phyloP scores from a whole-genome alignment of 2,797 vertebrate species.

The Tokudaia muenninki region DNA sequence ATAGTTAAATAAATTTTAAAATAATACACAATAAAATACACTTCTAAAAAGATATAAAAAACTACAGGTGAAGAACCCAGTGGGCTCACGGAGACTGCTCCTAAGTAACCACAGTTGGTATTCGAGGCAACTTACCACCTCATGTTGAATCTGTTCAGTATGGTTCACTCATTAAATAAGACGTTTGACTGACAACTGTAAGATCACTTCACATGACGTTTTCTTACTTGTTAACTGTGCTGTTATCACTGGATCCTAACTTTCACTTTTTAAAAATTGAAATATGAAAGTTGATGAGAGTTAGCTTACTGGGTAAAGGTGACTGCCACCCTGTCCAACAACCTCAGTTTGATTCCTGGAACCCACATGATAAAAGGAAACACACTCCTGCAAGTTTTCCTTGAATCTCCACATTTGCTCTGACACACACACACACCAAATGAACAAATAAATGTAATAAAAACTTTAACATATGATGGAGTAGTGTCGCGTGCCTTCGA shows the following conservation, averaged over 20 bases:
- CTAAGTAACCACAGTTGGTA: neutral
- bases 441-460: neutral
- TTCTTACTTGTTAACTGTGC: neutral
- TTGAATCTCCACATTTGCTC: neutral
- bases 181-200: neutral
- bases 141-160: neutral
- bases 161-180: constrained; percentile 14
- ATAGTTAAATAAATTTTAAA: neutral
- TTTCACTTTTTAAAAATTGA: constrained; percentile 43
- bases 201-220: neutral
- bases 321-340: neutral
- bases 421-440: neutral
- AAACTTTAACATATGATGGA: neutral
- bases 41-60: neutral
- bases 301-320: neutral
- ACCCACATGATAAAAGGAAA: neutral
- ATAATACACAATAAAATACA: neutral
- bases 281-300: neutral
- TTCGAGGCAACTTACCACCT: neutral
- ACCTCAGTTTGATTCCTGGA: neutral
- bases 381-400: neutral
- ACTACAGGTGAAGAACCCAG: neutral
- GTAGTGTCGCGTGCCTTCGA: neutral
- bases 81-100: neutral
- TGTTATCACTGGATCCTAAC: neutral